phyloP scores from a whole-genome alignment of 1,140 invertebrate species.

The Tetraneura akinire region DNA sequence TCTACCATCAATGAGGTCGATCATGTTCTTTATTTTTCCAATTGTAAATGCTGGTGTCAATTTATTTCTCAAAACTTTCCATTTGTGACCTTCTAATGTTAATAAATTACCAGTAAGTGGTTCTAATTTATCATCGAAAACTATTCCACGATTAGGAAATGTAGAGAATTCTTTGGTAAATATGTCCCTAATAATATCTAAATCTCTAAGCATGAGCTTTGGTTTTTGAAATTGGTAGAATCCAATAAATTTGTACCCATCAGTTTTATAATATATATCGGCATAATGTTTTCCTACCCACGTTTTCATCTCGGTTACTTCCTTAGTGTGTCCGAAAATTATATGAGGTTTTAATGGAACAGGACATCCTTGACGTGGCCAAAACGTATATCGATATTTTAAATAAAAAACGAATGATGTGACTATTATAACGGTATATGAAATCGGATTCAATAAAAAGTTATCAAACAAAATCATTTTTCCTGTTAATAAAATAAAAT shows the following conservation, averaged over 20 bases:
- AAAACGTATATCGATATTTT: slow-evolving; percentile 44
- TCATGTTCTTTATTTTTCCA: slow-evolving; percentile 62
- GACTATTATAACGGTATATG: not conserved
- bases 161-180: slow-evolving; percentile 61
- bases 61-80: slow-evolving; percentile 54
- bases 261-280: slow-evolving; percentile 30
- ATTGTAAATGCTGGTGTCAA: slow-evolving; percentile 61
- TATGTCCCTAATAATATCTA: slow-evolving; percentile 60
- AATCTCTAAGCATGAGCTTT: slow-evolving; percentile 59
- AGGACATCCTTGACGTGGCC: slow-evolving; percentile 43
- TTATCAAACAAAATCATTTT: not conserved
- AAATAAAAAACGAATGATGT: slow-evolving; percentile 24
- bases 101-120: slow-evolving; percentile 63
- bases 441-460: not conserved
- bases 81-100: slow-evolving; percentile 58
- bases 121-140: slow-evolving; percentile 60
- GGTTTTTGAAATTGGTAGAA: slow-evolving; percentile 56
- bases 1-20: slow-evolving; percentile 58
- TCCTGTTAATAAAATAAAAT: slow-evolving; percentile 7
- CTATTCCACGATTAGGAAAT: slow-evolving; percentile 59
- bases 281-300: slow-evolving; percentile 34
- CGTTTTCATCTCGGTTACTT: slow-evolving; percentile 19
- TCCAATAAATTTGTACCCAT: slow-evolving; percentile 47
- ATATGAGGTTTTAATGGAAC: not conserved
- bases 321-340: slow-evolving; percentile 32